Conservation (phyloP, 2,797 vertebrate species). For the Anableps anableps region DNA sequence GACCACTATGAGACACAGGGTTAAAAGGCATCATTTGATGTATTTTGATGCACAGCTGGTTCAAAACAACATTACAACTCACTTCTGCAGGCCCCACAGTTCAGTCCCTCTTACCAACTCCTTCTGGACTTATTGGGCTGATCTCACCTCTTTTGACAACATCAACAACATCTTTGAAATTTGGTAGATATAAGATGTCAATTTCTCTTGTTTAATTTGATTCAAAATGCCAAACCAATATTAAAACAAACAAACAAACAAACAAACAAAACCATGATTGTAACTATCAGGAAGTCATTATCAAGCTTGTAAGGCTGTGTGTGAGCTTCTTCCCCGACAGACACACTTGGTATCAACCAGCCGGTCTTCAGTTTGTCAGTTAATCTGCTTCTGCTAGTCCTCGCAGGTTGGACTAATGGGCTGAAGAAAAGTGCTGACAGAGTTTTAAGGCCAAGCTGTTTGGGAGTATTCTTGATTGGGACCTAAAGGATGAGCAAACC, state of each 20-base stretch:
- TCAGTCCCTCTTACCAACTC: too few relatives aligned
- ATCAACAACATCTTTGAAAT: not conserved
- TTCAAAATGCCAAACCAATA: not conserved
- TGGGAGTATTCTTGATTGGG: not conserved
- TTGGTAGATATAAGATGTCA: not conserved
- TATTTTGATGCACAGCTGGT: too few relatives aligned
- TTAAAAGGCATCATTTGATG: too few relatives aligned
- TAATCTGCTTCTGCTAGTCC: slow-evolving; percentile 5
- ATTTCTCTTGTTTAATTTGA: not conserved
- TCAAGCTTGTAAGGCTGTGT: not conserved
- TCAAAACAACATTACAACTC: too few relatives aligned
- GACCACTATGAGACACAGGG: too few relatives aligned
- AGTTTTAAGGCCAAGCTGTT: not conserved
- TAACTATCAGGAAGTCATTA: slow-evolving; percentile 1
- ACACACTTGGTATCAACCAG: slow-evolving; percentile 4
- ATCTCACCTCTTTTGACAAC: too few relatives aligned
- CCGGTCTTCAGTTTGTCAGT: slow-evolving; percentile 19
- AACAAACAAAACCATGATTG: too few relatives aligned
- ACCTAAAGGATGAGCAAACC: not conserved
- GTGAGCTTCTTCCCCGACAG: not conserved
- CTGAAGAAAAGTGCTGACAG: not conserved
- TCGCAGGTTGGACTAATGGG: slow-evolving; percentile 7
- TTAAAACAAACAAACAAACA: not conserved
- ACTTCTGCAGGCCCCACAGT: too few relatives aligned
- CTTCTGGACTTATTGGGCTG: too few relatives aligned